Percentiles rank a stretch among this genome's conserved stretches.
Conservation (phyloP, 1,140 invertebrate species). For the Aporrectodea caliginosa region DNA sequence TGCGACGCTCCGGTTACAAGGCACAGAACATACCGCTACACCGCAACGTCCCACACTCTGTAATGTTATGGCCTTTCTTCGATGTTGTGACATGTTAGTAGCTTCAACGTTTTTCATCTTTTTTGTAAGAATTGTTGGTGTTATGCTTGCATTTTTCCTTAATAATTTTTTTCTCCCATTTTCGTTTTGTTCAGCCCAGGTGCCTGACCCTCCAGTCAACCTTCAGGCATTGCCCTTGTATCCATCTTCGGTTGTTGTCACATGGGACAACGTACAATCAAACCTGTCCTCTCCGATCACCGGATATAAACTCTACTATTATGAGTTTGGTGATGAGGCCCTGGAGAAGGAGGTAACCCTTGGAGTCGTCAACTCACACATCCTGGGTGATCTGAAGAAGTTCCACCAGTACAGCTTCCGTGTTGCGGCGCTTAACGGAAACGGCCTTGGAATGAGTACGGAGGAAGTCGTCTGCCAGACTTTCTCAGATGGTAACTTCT, state of each 20-base stretch:
- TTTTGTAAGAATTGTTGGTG: too few relatives aligned
- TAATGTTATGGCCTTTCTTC: too few relatives aligned
- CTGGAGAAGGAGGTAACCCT: conserved; percentile 62
- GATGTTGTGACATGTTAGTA: too few relatives aligned
- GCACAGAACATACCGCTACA: too few relatives aligned
- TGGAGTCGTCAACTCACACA: background rate
- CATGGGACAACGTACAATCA: conserved; percentile 59
- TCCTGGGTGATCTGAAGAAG: conserved; percentile 64
- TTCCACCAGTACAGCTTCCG: conserved; percentile 78
- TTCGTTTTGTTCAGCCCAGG: too few relatives aligned
- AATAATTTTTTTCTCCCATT: too few relatives aligned
- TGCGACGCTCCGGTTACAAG: too few relatives aligned
- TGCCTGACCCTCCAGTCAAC: conserved; percentile 70
- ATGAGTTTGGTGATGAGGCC: conserved; percentile 63
- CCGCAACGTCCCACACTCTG: too few relatives aligned
- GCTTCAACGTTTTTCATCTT: too few relatives aligned
- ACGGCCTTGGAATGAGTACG: conserved; percentile 73
- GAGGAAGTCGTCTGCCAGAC: conserved; percentile 73
- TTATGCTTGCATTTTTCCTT: too few relatives aligned
- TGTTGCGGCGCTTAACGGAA: conserved; percentile 72
- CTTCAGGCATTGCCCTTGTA: conserved; percentile 67
- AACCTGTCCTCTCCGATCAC: background rate
- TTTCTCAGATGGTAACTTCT: conserved; percentile 63
- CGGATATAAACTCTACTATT: conserved; percentile 72
- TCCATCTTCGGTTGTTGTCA: conserved; percentile 66